phyloP scores from a whole-genome alignment of 2,797 vertebrate species.

The Mustela erminea region DNA sequence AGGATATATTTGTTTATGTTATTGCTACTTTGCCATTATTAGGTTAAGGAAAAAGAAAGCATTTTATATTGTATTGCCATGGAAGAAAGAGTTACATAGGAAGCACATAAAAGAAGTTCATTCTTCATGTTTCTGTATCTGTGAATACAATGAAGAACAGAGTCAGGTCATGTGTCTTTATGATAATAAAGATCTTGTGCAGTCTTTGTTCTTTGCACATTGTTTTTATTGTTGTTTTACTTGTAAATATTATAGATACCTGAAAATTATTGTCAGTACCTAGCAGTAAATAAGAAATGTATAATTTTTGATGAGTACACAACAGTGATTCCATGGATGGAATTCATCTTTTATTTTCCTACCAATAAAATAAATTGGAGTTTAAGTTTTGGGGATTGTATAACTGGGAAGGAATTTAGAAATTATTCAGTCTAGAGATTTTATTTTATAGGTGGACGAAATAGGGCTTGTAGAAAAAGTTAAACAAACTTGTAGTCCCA shows the following conservation, averaged over 20 bases:
- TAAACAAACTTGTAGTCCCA: background rate
- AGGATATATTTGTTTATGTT: background rate
- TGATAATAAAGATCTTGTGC: background rate
- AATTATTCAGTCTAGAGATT: background rate
- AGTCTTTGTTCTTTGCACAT: background rate
- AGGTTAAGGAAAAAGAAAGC: background rate
- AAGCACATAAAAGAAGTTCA: background rate
- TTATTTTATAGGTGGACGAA: conserved; percentile 4
- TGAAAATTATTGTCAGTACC: background rate
- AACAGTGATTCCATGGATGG: background rate
- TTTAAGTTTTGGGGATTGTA: background rate
- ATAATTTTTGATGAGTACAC: background rate
- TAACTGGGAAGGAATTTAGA: background rate
- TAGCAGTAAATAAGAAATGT: background rate
- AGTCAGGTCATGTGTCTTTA: background rate
- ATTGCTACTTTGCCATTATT: background rate
- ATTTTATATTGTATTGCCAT: background rate
- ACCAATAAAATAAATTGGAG: background rate
- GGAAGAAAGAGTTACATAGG: background rate
- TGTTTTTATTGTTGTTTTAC: background rate
- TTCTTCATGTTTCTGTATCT: background rate
- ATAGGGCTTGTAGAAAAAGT: background rate
- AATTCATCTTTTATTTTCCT: background rate
- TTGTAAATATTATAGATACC: background rate
- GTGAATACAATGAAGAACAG: background rate